Evolutionary conservation across 2,113 vertebrate genomes (phyloP).

Genomic region (Eurystomus gularis): DNA sequence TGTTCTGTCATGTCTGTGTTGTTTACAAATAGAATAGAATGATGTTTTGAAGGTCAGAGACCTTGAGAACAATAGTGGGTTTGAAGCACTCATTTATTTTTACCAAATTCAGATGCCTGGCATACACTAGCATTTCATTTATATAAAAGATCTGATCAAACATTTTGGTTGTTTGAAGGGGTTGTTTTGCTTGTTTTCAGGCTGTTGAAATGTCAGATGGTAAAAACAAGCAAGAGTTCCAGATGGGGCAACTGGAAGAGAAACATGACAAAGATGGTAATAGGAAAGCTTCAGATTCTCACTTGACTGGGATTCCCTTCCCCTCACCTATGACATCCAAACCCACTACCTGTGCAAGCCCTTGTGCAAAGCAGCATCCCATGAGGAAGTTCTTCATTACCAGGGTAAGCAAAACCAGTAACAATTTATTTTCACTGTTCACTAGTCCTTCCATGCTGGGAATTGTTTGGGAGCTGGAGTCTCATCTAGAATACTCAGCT

Average conservation of each 20-base stretch:
- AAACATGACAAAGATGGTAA: neutral
- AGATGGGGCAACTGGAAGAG: conserved; percentile 49
- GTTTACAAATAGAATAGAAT: conserved; percentile 67
- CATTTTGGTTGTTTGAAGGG: conserved; percentile 32
- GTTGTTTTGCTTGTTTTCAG: conserved; percentile 61
- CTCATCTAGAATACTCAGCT: neutral
- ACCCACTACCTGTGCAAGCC: conserved; percentile 6
- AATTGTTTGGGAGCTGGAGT: neutral
- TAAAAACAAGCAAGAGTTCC: conserved; percentile 59
- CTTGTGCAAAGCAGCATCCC: neutral
- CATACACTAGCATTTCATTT: conserved; percentile 60
- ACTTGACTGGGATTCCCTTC: neutral
- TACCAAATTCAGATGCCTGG: conserved; percentile 68
- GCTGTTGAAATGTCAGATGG: conserved; percentile 62
- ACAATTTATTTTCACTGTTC: neutral
- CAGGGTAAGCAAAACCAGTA: conserved; percentile 32
- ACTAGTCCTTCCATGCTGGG: neutral
- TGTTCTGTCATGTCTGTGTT: conserved; percentile 56
- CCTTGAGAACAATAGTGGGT: conserved; percentile 66
- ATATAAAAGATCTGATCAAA: conserved; percentile 62
- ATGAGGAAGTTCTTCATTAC: conserved; percentile 60
- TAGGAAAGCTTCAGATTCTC: neutral
- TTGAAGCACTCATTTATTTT: conserved; percentile 65
- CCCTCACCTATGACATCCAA: conserved; percentile 8
- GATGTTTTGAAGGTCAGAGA: conserved; percentile 67